Percentiles rank a stretch among this genome's conserved stretches.
These are phyloP conservation scores for Saccopteryx leptura DNA, from an alignment of 2,113 vertebrate species.

Conservation along the genomic window DNA sequence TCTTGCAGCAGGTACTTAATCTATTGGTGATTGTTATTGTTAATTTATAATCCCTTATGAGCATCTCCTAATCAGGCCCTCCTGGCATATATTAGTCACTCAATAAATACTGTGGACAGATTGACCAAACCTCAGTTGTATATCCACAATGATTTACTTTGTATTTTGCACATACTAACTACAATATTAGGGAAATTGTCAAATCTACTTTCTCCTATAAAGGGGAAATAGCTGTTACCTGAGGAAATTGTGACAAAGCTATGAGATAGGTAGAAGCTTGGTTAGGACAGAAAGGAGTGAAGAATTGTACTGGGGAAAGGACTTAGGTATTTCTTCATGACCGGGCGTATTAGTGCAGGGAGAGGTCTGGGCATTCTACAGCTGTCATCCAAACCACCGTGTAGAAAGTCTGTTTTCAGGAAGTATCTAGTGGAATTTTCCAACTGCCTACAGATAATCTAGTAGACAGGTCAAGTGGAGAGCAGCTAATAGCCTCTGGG, in stretches of 20 bases:
- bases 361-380: neutral
- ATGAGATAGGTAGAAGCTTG: neutral
- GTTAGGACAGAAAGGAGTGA: neutral
- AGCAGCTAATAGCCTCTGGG: constrained; percentile 44
- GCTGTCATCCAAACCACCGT: neutral
- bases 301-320: neutral
- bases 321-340: neutral
- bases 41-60: constrained; percentile 14
- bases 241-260: constrained; percentile 14
- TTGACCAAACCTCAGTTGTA: constrained; percentile 19
- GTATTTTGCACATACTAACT: constrained; percentile 36
- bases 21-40: neutral
- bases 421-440: constrained; percentile 74
- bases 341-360: neutral
- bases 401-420: constrained; percentile 65
- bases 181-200: neutral
- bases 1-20: neutral
- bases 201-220: neutral
- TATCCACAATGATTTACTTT: constrained; percentile 21
- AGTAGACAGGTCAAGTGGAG: constrained; percentile 14
- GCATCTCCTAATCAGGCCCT: neutral
- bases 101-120: neutral
- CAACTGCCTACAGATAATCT: constrained; percentile 53
- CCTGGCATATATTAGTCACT: neutral
- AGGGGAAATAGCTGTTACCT: constrained; percentile 10